Base-by-base conservation (phyloP, 2,888 invertebrate species). In the Phrixothrix hirtus region DNA sequence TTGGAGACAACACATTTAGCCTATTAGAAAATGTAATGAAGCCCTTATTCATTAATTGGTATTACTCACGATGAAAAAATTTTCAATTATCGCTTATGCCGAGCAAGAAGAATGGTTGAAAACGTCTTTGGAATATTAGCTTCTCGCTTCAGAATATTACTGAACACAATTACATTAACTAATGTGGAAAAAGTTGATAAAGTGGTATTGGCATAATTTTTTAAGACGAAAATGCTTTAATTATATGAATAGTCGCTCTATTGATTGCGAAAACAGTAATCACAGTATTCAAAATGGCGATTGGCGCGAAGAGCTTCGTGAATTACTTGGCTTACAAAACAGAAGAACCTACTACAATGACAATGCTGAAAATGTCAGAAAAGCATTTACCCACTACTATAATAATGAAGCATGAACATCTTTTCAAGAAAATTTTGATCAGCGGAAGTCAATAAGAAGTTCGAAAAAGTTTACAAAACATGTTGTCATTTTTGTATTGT, bases 91-190 rank as follows among this genome's bases (percentile, higher is more conserved):
- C n/a, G n/a, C n/a, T n/a, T n/a, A n/a, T n/a, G n/a, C n/a, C n/a
- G 25, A 21, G 25, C 25, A 7, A 21, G 25, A 21, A 21, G 25
- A 21, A 10, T 30, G 30, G n/a, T 10, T n/a, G n/a, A n/a, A n/a
- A n/a, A n/a, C n/a, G n/a, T n/a, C n/a, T n/a, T n/a, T n/a, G n/a
- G n/a, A n/a, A n/a, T 3, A 11, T 9, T 9, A 11, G 6, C 9
- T 10, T 5, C 7, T 13, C 16, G 35, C 35, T 35, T 35, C 35
- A 35, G 35, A 15, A 7, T 35, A 14, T 35, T 35, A 35, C 35
- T 35, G 16, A 35, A 5, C 35, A 35, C 35, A 35, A 35, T 35
- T 35, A 35, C 35, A 37, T 16, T 37, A n/a, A n/a, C n/a, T n/a
- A n/a, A n/a, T n/a, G n/a, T n/a, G n/a, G n/a, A n/a, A n/a, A n/a